A percentile compares a stretch with the other conserved stretches of the same genome.
These are phyloP conservation scores for Poeciliopsis prolifica DNA, from an alignment of 2,113 vertebrate genomes.

Conservation along the genomic window DNA sequence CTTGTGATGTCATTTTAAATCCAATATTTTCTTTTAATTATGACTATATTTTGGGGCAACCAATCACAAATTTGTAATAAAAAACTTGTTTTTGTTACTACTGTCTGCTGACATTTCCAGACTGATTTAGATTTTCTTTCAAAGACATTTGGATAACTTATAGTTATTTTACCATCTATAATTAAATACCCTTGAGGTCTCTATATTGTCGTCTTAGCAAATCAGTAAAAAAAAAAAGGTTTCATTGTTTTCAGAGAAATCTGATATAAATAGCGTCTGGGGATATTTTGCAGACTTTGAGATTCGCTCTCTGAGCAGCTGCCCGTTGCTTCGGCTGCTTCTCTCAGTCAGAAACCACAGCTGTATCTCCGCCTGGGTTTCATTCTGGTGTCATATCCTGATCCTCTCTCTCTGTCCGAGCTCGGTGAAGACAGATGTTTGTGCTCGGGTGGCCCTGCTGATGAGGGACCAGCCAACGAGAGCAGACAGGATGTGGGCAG, in stretches of 20 bases:
- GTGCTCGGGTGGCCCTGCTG: slow-evolving; percentile 46
- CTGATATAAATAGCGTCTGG: background rate
- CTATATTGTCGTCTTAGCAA: background rate
- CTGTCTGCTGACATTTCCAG: background rate
- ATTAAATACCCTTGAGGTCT: background rate
- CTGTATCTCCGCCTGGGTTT: slow-evolving; percentile 7
- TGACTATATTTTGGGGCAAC: too few species aligned
- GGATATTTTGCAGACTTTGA: background rate
- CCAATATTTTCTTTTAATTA: too few species aligned
- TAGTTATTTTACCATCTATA: background rate
- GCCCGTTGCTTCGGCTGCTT: slow-evolving; percentile 5
- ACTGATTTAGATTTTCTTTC: background rate
- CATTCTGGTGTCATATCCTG: slow-evolving; percentile 55
- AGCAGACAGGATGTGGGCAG: slow-evolving; percentile 73
- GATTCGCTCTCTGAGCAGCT: background rate
- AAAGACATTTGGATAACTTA: background rate
- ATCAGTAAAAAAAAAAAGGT: background rate
- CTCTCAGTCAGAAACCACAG: slow-evolving; percentile 24
- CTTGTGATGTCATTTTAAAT: too few species aligned
- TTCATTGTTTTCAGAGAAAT: background rate
- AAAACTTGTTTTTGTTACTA: background rate
- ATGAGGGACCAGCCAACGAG: slow-evolving; percentile 55
- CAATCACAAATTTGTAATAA: background rate
- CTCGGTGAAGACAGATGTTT: slow-evolving; percentile 61
- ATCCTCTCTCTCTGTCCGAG: slow-evolving; percentile 39